Conservation (phyloP, 2,797 vertebrate species). For the Astyanax mexicanus region DNA sequence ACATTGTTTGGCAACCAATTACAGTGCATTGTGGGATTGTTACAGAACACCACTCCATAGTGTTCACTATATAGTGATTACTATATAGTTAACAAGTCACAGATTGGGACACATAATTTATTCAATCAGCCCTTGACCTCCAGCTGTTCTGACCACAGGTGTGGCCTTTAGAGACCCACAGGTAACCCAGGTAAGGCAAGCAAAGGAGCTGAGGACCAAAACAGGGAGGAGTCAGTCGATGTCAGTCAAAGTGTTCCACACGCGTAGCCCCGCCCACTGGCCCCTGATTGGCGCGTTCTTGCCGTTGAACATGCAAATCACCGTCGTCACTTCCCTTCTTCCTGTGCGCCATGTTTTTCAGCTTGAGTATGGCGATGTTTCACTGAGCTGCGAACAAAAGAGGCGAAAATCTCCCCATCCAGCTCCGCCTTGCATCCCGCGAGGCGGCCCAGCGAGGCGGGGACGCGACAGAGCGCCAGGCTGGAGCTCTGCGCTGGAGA, state of each 20-base stretch:
- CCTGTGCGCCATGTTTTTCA: slow-evolving; percentile 69
- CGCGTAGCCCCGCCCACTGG: slow-evolving; percentile 40
- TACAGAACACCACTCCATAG: too few species aligned
- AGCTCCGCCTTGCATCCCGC: neutral
- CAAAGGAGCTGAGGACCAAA: neutral
- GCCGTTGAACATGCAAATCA: slow-evolving; percentile 55
- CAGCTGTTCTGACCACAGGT: slow-evolving; percentile 37
- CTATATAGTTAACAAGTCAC: too few species aligned
- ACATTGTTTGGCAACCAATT: too few species aligned
- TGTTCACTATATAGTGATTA: too few species aligned
- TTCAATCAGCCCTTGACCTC: neutral
- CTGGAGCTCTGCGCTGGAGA: slow-evolving; percentile 14
- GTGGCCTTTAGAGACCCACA: slow-evolving; percentile 19
- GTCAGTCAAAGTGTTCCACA: slow-evolving; percentile 38
- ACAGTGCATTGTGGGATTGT: too few species aligned
- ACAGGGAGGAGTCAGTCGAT: slow-evolving; percentile 14
- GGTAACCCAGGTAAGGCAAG: slow-evolving; percentile 33
- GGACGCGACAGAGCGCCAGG: slow-evolving; percentile 1
- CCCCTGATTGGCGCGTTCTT: slow-evolving; percentile 53
- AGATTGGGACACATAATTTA: too few species aligned
- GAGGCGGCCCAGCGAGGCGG: neutral
- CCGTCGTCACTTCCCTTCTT: slow-evolving; percentile 69
- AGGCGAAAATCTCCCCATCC: neutral
- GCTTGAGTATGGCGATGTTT: slow-evolving; percentile 56
- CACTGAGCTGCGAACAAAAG: slow-evolving; percentile 53